Percentiles rank a stretch among this genome's conserved stretches.
Evolutionary conservation across 1,140 invertebrate genomes (phyloP).

Genomic region (Marisa cornuarietis): DNA sequence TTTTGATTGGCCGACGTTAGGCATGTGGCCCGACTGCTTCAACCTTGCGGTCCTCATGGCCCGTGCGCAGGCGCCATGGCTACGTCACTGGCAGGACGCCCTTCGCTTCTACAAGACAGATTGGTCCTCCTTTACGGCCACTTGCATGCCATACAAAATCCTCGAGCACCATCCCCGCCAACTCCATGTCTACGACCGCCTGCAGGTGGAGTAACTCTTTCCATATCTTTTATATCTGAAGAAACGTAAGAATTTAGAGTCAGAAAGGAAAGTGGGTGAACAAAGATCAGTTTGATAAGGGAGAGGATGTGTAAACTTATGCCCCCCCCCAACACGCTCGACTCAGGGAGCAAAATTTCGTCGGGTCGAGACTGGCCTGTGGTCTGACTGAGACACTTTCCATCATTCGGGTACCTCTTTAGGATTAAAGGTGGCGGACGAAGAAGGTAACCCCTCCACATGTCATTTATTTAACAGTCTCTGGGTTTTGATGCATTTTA

Average conservation of each 20-base stretch:
- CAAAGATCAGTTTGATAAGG: too few relatives aligned
- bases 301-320: too few relatives aligned
- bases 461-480: too few relatives aligned
- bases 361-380: too few relatives aligned
- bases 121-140: slow-evolving; percentile 25
- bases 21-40: slow-evolving; percentile 28
- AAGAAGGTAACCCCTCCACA: too few relatives aligned
- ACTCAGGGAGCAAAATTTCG: too few relatives aligned
- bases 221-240: neutral
- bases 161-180: slow-evolving; percentile 25
- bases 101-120: slow-evolving; percentile 18
- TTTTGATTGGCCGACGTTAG: slow-evolving; percentile 20
- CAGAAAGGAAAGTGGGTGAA: neutral
- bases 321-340: too few relatives aligned
- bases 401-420: too few relatives aligned
- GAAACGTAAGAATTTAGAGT: neutral
- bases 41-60: slow-evolving; percentile 27
- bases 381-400: too few relatives aligned
- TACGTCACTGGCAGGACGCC: slow-evolving; percentile 19
- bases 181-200: slow-evolving; percentile 22
- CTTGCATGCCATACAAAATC: slow-evolving; percentile 31
- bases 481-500: too few relatives aligned
- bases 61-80: slow-evolving; percentile 12
- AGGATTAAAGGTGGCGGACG: too few relatives aligned
- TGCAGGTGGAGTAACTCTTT: slow-evolving; percentile 24